These are phyloP conservation scores for Cephus cinctus DNA, from an alignment of 1,140 invertebrate species.

Conservation along the genomic window DNA sequence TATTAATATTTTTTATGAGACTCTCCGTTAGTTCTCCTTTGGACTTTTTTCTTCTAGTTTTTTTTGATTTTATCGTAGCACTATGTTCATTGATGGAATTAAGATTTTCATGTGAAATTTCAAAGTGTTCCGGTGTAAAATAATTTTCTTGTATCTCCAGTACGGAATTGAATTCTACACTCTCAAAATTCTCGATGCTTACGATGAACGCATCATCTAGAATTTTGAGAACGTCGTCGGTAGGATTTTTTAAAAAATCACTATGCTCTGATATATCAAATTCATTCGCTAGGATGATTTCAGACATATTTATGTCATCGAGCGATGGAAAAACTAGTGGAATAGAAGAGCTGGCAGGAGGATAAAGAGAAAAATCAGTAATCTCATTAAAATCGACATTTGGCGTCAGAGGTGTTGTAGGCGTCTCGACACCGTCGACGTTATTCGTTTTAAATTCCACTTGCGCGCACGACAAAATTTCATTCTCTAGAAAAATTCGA, in stretches of 20 bases:
- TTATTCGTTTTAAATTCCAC: slow-evolving; percentile 17
- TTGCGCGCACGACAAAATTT: slow-evolving; percentile 23
- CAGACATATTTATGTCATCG: slow-evolving; percentile 3
- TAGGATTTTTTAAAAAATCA: not conserved
- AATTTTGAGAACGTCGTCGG: slow-evolving; percentile 3
- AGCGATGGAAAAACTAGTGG: slow-evolving; percentile 10
- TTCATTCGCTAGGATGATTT: slow-evolving; percentile 1
- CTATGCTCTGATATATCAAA: not conserved
- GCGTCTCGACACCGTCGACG: not conserved
- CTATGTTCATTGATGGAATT: slow-evolving; percentile 1
- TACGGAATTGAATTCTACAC: not conserved
- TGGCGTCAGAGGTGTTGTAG: slow-evolving; percentile 14
- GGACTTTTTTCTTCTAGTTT: not conserved
- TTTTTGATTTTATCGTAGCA: not conserved
- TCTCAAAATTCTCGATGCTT: no score
- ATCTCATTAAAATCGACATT: slow-evolving; percentile 12
- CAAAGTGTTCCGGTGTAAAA: not conserved
- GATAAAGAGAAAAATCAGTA: slow-evolving; percentile 17
- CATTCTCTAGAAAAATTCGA: slow-evolving; percentile 28
- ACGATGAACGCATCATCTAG: no score
- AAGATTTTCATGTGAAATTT: not conserved
- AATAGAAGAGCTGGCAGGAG: not conserved
- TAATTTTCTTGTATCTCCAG: slow-evolving; percentile 12
- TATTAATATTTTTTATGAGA: slow-evolving; percentile 17
- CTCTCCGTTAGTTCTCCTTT: slow-evolving; percentile 6